Conservation (phyloP, 1,140 invertebrate genomes). For the Eulimnadia texana region DNA sequence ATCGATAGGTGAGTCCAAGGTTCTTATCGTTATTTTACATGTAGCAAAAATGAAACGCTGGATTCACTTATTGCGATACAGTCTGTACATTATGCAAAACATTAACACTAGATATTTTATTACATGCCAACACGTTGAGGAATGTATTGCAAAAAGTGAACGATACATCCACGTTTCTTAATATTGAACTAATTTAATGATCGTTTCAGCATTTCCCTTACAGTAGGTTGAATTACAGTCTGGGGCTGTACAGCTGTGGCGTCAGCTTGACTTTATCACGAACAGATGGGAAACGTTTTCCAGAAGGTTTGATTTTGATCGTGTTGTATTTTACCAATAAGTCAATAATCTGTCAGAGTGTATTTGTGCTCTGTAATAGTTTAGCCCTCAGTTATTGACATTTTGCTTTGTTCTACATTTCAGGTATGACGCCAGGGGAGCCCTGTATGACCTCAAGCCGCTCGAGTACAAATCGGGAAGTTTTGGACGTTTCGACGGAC, state of each 20-base stretch:
- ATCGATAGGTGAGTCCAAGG: constrained; percentile 87
- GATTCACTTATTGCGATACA: too few relatives aligned
- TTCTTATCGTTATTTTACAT: constrained; percentile 19
- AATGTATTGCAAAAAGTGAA: too few relatives aligned
- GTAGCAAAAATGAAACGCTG: too few relatives aligned
- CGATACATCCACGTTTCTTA: too few relatives aligned
- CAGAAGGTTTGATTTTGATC: constrained; percentile 16
- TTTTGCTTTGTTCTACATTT: constrained; percentile 12
- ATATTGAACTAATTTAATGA: not conserved
- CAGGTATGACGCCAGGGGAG: constrained; percentile 90
- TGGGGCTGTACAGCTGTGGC: constrained; percentile 8
- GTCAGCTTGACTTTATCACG: not conserved
- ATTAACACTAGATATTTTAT: too few relatives aligned
- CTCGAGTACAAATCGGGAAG: constrained; percentile 36
- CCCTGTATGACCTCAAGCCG: constrained; percentile 57
- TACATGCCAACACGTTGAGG: too few relatives aligned
- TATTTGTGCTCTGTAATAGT: not conserved
- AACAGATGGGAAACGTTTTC: not conserved
- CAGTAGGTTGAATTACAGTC: not conserved
- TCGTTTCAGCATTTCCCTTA: not conserved
- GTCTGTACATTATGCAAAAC: too few relatives aligned
- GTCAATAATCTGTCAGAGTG: not conserved
- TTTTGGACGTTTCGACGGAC: constrained; percentile 34
- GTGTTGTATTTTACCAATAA: constrained; percentile 10
- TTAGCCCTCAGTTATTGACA: not conserved